Base-by-base conservation (phyloP, 2,113 vertebrate species). In the Parus major region DNA sequence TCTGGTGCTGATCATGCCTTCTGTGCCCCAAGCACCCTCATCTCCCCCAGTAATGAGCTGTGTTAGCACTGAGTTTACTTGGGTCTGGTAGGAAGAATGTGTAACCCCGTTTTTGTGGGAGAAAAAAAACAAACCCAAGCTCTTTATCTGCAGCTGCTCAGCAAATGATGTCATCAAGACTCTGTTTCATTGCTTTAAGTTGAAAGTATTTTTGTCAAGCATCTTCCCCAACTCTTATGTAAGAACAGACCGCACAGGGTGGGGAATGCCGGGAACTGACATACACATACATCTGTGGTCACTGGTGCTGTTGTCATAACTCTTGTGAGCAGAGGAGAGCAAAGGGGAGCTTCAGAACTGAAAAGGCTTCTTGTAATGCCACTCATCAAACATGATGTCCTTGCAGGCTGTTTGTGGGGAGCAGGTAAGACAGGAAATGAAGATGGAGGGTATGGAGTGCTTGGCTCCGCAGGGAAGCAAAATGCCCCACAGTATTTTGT, bases 21-120 rank as follows among this genome's bases (percentile, higher is more conserved):
- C 71, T 7, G 2, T 63, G 47, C 14, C 17, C 8, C 24, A 53
- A 41, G 39, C 42, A 28, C 28, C 59, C 17, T 52, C 2, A 3
- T 27, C 11, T 86, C 15, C 42, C 52, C 35, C 9, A 3, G 52
- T 35, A 47, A 39, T 5, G 12, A 70, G 41, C 0, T 0, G 33
- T 13, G 18, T 15, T 2, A 0, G 8, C 0, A 0, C 41, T 29
- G 31, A 19, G 2, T n/a, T 53, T 0, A 1, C 8, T 27, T 23
- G 39, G 36, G 24, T 86, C 50, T 76, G 35, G 15, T 55, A 47
- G 52, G 55, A 88, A 66, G 22, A 42, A 92, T 0, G 1, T 12
- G 21, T 36, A 78, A 57, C 10, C 25, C 12, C 0, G 0, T 16
- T 82, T 71, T 50, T 3, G 39, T 39, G 4, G 15, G 12, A 5